A percentile compares a stretch with the other conserved stretches of the same genome.
These are phyloP conservation scores for Microcaecilia unicolor DNA, from an alignment of 2,797 vertebrate genomes.

Conservation along the genomic window DNA sequence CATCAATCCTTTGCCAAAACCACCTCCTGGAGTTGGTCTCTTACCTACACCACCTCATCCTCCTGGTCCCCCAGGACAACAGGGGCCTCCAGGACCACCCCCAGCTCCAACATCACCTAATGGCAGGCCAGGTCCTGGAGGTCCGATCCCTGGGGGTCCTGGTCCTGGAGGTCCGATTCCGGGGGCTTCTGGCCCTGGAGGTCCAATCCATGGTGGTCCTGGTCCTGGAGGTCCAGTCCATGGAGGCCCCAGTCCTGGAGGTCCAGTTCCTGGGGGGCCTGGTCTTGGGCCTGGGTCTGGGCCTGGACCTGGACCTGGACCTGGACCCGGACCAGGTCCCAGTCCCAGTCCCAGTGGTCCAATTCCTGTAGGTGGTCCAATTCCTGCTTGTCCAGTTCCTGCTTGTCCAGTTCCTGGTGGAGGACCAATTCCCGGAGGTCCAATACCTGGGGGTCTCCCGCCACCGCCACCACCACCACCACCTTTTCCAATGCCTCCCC, in stretches of 20 bases:
- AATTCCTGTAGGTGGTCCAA: background rate
- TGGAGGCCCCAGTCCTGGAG: background rate
- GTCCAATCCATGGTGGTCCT: background rate
- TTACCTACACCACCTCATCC: slow-evolving; percentile 82
- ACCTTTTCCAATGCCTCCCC: slow-evolving; percentile 59
- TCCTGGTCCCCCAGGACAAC: slow-evolving; percentile 33
- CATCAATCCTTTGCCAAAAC: slow-evolving; percentile 90
- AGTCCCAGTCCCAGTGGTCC: slow-evolving; percentile 27
- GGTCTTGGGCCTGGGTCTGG: background rate
- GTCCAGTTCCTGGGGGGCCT: slow-evolving; percentile 36
- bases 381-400: slow-evolving; percentile 15
- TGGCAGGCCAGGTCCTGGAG: slow-evolving; percentile 49
- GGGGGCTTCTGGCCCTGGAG: background rate
- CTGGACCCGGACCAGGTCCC: slow-evolving; percentile 36
- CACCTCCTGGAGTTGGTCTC: slow-evolving; percentile 84
- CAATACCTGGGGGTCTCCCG: background rate
- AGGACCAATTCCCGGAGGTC: background rate
- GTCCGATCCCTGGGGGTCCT: background rate
- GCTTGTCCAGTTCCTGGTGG: slow-evolving; percentile 41
- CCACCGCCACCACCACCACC: slow-evolving; percentile 45
- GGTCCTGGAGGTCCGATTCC: background rate
- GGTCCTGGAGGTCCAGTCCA: background rate
- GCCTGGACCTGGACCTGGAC: slow-evolving; percentile 27
- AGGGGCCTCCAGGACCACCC: slow-evolving; percentile 10
- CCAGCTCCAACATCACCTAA: slow-evolving; percentile 18